Conservation (phyloP, 2,797 vertebrate genomes). For the Hippopotamyrus pictus region DNA sequence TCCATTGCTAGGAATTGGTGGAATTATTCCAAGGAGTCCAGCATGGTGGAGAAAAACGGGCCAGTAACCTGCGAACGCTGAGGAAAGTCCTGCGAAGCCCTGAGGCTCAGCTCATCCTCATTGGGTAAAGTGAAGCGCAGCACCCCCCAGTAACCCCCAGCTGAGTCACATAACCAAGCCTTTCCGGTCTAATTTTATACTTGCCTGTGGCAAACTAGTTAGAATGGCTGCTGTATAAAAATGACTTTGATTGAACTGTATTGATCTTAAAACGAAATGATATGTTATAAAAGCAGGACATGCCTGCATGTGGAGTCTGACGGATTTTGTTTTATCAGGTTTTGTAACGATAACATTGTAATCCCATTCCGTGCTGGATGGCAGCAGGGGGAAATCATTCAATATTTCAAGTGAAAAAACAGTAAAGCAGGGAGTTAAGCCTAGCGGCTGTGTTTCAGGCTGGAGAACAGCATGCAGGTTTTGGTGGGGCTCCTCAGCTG, state of each 20-base stretch:
- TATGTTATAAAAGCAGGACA: background rate
- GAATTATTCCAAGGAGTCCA: conserved; percentile 65
- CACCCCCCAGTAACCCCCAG: background rate
- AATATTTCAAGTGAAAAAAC: background rate
- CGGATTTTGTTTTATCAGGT: background rate
- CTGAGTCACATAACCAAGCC: background rate
- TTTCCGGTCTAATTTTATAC: background rate
- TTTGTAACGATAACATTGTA: background rate
- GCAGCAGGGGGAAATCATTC: background rate
- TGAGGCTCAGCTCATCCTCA: conserved; percentile 72
- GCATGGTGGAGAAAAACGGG: conserved; percentile 61
- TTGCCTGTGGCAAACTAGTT: background rate
- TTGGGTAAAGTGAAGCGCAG: conserved; percentile 59
- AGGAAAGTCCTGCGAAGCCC: conserved; percentile 65
- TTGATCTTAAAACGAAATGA: background rate
- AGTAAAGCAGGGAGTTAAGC: background rate
- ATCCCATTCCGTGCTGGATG: background rate
- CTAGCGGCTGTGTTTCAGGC: conserved; percentile 48
- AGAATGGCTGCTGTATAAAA: background rate
- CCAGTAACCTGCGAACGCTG: conserved; percentile 55
- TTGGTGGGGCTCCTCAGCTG: conserved; percentile 79
- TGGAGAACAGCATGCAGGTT: conserved; percentile 74
- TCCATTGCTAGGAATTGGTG: conserved; percentile 49
- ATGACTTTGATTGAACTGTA: background rate
- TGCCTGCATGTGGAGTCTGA: background rate